phyloP scores from a whole-genome alignment of 2,797 vertebrate genomes.

The Syndactyla subalaris region DNA sequence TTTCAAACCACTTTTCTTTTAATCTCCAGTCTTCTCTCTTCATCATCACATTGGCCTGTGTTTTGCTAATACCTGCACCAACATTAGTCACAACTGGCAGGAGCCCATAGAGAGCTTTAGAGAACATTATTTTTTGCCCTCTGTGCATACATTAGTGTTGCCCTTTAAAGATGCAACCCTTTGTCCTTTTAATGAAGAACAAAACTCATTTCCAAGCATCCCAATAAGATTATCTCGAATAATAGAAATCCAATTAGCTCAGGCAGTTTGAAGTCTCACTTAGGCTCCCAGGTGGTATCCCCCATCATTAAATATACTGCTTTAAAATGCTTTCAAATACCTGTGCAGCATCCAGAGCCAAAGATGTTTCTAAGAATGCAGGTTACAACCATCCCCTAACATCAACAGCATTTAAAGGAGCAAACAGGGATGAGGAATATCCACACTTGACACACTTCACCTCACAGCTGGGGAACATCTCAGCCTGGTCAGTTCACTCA shows the following conservation, averaged over 20 bases:
- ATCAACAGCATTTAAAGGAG: not conserved
- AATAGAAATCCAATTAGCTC: conserved; percentile 69
- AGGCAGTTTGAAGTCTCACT: conserved; percentile 65
- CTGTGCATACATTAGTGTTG: conserved; percentile 57
- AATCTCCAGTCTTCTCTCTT: conserved; percentile 53
- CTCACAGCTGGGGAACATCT: not conserved
- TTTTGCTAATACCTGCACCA: conserved; percentile 50
- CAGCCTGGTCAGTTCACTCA: not conserved
- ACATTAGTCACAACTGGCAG: conserved; percentile 51
- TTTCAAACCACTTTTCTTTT: conserved; percentile 64
- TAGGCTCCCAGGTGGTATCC: conserved; percentile 32
- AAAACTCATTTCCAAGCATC: conserved; percentile 66
- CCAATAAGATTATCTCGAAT: conserved; percentile 72
- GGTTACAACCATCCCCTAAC: not conserved
- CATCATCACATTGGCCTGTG: conserved; percentile 16
- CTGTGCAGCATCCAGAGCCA: not conserved
- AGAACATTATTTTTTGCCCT: conserved; percentile 66
- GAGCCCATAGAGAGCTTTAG: conserved; percentile 23
- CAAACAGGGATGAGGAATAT: not conserved
- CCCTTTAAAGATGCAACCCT: conserved; percentile 53
- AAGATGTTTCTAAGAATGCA: not conserved
- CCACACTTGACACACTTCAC: not conserved
- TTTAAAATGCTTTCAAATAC: conserved; percentile 42
- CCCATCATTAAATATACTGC: conserved; percentile 6
- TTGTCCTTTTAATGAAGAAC: conserved; percentile 68